phyloP scores from a whole-genome alignment of 2,797 vertebrate species.

The Smutsia temminckii region DNA sequence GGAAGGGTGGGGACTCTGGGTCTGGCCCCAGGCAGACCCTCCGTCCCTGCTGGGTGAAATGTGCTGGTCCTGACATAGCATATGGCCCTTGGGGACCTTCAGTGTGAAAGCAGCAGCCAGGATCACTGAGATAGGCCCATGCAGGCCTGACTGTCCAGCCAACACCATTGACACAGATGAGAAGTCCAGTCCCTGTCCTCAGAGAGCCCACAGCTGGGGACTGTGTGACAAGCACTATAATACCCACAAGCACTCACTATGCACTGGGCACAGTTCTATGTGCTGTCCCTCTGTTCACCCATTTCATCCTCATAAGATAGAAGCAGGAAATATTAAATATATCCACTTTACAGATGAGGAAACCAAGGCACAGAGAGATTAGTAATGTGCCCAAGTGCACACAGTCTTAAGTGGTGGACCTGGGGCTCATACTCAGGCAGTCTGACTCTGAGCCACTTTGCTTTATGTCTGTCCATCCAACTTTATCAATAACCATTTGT shows the following conservation, averaged over 20 bases:
- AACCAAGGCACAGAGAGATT: neutral
- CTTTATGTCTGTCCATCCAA: neutral
- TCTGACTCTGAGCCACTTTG: neutral
- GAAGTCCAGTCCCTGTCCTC: neutral
- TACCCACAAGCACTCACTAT: neutral
- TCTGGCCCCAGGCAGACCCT: neutral
- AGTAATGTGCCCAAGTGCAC: neutral
- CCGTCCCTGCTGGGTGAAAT: neutral
- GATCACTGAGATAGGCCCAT: accelerated
- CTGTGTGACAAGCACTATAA: neutral
- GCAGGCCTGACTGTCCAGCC: neutral
- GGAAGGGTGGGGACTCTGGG: neutral
- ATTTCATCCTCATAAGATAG: neutral
- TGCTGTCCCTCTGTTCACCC: neutral
- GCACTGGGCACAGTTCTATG: no score
- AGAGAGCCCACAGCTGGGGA: neutral
- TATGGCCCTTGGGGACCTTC: neutral
- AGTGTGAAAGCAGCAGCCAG: neutral
- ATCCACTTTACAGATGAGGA: neutral
- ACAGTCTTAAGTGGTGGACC: neutral
- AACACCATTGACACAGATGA: neutral
- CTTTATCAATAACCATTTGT: neutral
- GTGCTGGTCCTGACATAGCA: accelerated
- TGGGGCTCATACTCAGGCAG: neutral
- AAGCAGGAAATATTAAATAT: neutral